Base-by-base conservation (phyloP, 2,888 invertebrate species). In the Fragum fragum region DNA sequence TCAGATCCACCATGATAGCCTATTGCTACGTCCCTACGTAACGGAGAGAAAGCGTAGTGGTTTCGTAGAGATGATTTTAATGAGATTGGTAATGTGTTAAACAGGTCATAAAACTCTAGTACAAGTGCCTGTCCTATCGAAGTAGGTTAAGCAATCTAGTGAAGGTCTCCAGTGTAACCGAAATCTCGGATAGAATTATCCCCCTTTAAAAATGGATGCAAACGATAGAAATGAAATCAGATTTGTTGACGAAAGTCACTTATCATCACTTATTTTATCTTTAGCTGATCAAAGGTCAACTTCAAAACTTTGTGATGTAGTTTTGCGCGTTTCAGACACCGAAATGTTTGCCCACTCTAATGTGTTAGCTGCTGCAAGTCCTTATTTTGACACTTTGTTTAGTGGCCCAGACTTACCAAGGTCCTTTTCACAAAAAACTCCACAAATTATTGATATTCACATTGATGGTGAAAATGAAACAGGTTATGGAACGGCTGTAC, bases 361-460 rank as follows among this genome's bases (percentile, higher is more conserved):
- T 77, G 90, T 94, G 16, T 78, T 94, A 52, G 92, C 94, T 5
- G 92, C 93, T 26, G 92, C 92, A 26, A 93, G 93, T 86, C 92
- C 93, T 1, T 94, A 93, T 86, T 93, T 93, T 78, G 89, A 90
- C 66, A 82, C 89, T 6, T 89, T 94, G 71, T 88, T 94, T 29
- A 87, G 89, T 21, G 90, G 89, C 1, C 90, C 90, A 71, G 93
- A 93, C 71, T 61, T 88, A n/a, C 93, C 94, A 3, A 88, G 94
- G 73, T 90, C 89, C 26, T 94, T 93, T 76, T 93, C 92, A 18
- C 93, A 93, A 75, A 92, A 91, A 79, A 83, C 87, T 16, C 93
- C 93, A 18, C 94, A 93, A 76, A 85, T 93, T 18, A 93, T 94
- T 26, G 93, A 94, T 84, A 93, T 94, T 71, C 93, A 93, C 57